Conservation (phyloP, 2,888 invertebrate species). For the Sarcophaga variegata region DNA sequence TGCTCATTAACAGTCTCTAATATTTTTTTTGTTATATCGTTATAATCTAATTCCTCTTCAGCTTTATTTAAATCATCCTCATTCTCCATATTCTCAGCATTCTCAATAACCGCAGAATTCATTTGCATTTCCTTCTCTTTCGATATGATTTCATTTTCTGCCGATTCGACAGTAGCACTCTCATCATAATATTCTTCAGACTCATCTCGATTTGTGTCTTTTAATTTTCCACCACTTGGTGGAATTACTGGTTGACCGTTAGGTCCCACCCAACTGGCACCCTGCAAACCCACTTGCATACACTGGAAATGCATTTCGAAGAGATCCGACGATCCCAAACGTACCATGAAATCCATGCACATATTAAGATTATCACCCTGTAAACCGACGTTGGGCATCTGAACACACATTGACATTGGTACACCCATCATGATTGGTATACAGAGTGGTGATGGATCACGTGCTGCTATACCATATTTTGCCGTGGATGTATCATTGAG, state of each 20-base stretch:
- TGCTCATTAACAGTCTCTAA: conserved; percentile 36
- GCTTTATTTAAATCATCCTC: conserved; percentile 43
- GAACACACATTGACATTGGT: conserved; percentile 87
- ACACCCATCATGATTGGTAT: conserved; percentile 86
- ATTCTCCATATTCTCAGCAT: not conserved
- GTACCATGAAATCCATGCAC: conserved; percentile 83
- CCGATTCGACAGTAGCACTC: conserved; percentile 14
- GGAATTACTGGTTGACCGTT: conserved; percentile 77
- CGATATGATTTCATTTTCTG: conserved; percentile 43
- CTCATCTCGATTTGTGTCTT: conserved; percentile 28
- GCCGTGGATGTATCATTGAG: conserved; percentile 86
- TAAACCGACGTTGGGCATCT: conserved; percentile 86
- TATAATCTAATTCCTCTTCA: conserved; percentile 56
- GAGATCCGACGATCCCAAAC: conserved; percentile 79
- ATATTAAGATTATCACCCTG: conserved; percentile 87
- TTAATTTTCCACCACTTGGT: conserved; percentile 48
- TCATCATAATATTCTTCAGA: conserved; percentile 60
- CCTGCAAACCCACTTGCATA: conserved; percentile 86
- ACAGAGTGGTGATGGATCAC: conserved; percentile 89
- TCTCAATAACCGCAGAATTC: not conserved
- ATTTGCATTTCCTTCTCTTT: conserved; percentile 32
- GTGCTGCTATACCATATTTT: conserved; percentile 85
- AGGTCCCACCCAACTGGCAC: conserved; percentile 80
- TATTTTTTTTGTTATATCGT: conserved; percentile 42
- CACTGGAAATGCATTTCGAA: conserved; percentile 89